A percentile compares a stretch with the other conserved stretches of the same genome.
These are phyloP conservation scores for Antigone vipio DNA, from an alignment of 2,113 vertebrate species.

Conservation along the genomic window DNA sequence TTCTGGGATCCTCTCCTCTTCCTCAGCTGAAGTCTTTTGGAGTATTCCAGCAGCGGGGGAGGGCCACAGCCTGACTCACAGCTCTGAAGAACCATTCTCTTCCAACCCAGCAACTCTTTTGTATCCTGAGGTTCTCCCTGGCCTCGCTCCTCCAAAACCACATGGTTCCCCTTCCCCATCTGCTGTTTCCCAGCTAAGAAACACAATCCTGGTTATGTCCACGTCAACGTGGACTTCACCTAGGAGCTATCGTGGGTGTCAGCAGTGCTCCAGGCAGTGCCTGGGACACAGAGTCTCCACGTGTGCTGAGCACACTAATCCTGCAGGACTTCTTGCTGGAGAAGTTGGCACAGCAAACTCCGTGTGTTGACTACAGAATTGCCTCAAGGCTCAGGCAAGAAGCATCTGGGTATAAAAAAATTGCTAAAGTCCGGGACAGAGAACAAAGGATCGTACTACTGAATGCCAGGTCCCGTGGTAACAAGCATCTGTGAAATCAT, in stretches of 20 bases:
- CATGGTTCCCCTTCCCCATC: not conserved
- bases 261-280: not conserved
- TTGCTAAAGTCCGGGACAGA: not conserved
- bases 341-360: not conserved
- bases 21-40: not conserved
- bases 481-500: not conserved
- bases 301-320: not conserved
- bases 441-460: not conserved
- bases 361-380: not conserved
- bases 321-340: not conserved
- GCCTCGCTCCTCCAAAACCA: not conserved
- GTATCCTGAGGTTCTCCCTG: not conserved
- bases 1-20: not conserved
- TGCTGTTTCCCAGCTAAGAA: not conserved
- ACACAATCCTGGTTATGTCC: not conserved
- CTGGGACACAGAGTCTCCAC: not conserved
- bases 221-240: not conserved
- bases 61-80: not conserved
- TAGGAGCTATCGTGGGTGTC: not conserved
- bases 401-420: not conserved
- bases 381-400: not conserved
- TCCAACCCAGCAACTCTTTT: not conserved
- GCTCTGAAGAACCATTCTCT: not conserved
- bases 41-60: not conserved
- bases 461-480: not conserved